A percentile compares a stretch with the other conserved stretches of the same genome.
phyloP scores from a whole-genome alignment of 2,888 invertebrate species.

The Lithophane ornitopus region DNA sequence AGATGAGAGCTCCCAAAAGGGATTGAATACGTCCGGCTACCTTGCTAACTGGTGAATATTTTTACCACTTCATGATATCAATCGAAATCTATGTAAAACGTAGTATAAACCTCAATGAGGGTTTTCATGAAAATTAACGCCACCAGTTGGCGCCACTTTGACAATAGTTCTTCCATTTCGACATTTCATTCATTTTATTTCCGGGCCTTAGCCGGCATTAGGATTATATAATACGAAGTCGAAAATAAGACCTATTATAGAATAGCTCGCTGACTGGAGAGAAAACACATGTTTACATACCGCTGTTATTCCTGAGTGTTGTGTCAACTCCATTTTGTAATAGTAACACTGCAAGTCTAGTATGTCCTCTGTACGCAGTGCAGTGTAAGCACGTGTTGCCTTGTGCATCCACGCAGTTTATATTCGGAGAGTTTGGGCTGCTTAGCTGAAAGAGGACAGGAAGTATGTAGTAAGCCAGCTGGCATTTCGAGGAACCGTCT shows the following conservation, averaged over 20 bases:
- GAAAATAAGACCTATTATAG: not conserved
- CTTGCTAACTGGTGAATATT: not conserved
- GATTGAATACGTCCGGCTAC: not conserved
- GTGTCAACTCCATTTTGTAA: conserved; percentile 93
- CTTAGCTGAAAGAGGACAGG: conserved; percentile 85
- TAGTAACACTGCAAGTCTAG: conserved; percentile 91
- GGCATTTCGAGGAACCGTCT: not conserved
- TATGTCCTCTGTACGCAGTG: conserved; percentile 92
- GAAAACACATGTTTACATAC: conserved; percentile 76
- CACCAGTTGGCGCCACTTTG: no score
- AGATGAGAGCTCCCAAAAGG: not conserved
- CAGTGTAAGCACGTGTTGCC: conserved; percentile 93
- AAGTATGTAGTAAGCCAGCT: not conserved
- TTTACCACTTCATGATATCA: not conserved
- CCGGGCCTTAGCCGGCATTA: not conserved
- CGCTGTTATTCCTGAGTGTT: conserved; percentile 91
- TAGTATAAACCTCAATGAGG: not conserved
- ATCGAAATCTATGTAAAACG: not conserved
- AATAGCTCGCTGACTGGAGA: not conserved
- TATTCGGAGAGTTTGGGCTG: conserved; percentile 90
- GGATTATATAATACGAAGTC: not conserved
- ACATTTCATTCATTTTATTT: no score
- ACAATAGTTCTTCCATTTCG: no score
- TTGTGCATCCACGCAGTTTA: conserved; percentile 92
- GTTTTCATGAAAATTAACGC: no score